Conservation (phyloP, 2,797 vertebrate genomes). For the Acestrorhynchus altus region DNA sequence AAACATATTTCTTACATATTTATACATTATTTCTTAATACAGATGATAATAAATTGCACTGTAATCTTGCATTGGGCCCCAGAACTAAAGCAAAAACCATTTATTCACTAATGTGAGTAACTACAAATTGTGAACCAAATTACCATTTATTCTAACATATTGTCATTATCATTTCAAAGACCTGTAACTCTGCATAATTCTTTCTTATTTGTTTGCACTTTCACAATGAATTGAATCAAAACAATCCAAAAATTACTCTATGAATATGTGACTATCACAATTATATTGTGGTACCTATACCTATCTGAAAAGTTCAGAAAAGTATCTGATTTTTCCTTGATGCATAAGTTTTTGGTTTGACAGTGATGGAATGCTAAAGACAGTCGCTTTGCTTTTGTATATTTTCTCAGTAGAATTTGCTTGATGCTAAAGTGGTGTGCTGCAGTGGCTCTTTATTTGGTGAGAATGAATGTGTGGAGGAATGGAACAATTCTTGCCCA, state of each 20-base stretch:
- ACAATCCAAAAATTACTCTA: not conserved
- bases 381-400: not conserved
- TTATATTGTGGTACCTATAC: too few relatives aligned
- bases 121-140: too few relatives aligned
- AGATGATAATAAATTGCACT: not conserved
- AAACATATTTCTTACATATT: not conserved
- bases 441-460: conserved; percentile 84
- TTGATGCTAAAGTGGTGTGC: conserved; percentile 81
- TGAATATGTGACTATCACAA: not conserved
- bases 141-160: too few relatives aligned
- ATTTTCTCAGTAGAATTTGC: conserved; percentile 25
- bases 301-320: too few relatives aligned
- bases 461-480: conserved; percentile 87
- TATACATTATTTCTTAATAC: not conserved
- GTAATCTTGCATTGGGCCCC: not conserved
- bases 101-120: too few relatives aligned
- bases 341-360: not conserved
- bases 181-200: too few relatives aligned
- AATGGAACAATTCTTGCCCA: conserved; percentile 90
- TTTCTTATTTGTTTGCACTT: not conserved
- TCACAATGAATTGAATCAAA: not conserved
- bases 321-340: not conserved
- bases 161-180: too few relatives aligned
- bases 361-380: not conserved
- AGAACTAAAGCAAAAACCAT: too few relatives aligned